Base-by-base conservation (phyloP, 2,797 vertebrate genomes). In the Anisognathus igniventris region DNA sequence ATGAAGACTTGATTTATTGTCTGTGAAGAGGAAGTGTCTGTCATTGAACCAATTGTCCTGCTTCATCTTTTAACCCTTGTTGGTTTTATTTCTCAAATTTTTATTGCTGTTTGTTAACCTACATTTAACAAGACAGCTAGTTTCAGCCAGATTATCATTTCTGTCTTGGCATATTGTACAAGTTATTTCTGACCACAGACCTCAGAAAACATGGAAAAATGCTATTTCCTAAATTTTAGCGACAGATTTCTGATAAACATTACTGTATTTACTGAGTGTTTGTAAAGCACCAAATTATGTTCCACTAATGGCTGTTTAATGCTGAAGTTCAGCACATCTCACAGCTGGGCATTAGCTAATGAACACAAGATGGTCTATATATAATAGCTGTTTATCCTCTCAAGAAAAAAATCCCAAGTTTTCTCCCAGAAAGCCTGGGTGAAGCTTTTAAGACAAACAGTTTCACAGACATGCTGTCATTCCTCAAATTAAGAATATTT, bases 381-480 rank as follows among this genome's bases (percentile, higher is more conserved):
- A 27, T 82, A 91, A 60, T 70, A 77, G 47, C 61, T 93, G 50
- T 91, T 94, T 94, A 83, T 92, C 61, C 33, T 96, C 61, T 80
- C 42, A 61, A 40, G 62, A 33, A n/a, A 60, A 85, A 90, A 74
- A 54, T 13, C 5, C 3, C 16, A 70, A 72, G 25, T 75, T 92
- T 92, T 87, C 35, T 87, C 30, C 64, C 72, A 57, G 61, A 80
- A 94, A 71, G 64, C 13, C 75, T 48, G 31, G 14, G 37, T 76
- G 57, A 87, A 79, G 50, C 42, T 93, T 91, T 88, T 61, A 91
- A 82, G 73, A 48, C 61, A 91, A 88, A 84, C 86, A 61, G 57
- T 86, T 93, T 92, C 86, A 82, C 85, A 96, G 95, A 93, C 95
- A 70, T 91, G 75, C 39, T 95, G 87, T 93, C 87, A 91, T 92